Base-by-base conservation (phyloP, 2,888 invertebrate genomes). In the Ectemnius cavifrons region DNA sequence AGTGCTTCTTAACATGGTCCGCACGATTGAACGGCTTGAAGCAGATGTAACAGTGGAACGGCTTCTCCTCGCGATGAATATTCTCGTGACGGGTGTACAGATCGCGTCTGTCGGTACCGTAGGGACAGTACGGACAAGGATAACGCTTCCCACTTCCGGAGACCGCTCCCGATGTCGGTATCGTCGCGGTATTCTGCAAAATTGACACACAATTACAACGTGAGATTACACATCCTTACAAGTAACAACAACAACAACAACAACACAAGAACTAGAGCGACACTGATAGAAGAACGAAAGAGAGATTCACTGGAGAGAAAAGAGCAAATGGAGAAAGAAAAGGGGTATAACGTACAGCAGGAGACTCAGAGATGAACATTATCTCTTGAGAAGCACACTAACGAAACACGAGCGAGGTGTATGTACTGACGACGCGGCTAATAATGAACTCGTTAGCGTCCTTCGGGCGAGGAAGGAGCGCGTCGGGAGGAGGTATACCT, bases 1-100 rank as follows among this genome's bases (percentile, higher is more conserved):
- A 97, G 91, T 98, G 97, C 88, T 98, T 98, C 91, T 98, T 98
- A 60, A 98, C 97, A 90, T 98, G 97, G 91, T 98, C 97, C 52
- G 97, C 97, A 65, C 97, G 93, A 91, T 97, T 98, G 92, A 98
- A 98, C 90, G 97, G 97, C 91, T 97, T 97, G 89, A 95, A 94
- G 89, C 97, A 97, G 46, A 97, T 95, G 90, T 97, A 97, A 91
- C 97, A 98, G 89, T 97, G 97, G 90, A 97, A 98, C 5, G 97
- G 97, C 89, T 98, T 97, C 89, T 97, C 97, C 89, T 97, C 97
- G 84, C 97, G 94, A 89, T 98, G 98, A 79, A 97, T 98, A 90
- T 97, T 97, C 92, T 97, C 97, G 91, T 98, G 97, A 47, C 97
- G 94, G 56, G 97, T 97, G 91, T 96, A 97, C 59, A 98, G 93